phyloP scores from a whole-genome alignment of 1,140 invertebrate genomes.

The Heterodera schachtii region DNA sequence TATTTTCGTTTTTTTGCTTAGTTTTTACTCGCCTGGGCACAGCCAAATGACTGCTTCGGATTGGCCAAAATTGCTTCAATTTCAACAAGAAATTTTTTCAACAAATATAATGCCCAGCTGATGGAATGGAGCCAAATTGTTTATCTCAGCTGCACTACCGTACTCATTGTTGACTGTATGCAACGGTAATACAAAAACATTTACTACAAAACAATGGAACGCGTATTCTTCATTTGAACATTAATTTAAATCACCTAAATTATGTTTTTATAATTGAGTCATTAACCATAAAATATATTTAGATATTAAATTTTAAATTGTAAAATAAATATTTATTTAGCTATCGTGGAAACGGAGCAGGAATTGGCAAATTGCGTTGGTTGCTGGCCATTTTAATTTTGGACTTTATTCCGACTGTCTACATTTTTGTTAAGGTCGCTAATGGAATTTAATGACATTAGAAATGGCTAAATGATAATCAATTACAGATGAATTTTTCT shows the following conservation, averaged over 20 bases:
- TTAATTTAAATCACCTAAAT: no score
- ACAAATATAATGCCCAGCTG: neutral
- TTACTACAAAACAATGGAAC: no score
- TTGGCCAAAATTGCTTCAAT: neutral
- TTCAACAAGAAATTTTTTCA: neutral
- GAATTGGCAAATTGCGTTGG: neutral
- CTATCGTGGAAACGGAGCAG: neutral
- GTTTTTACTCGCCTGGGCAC: neutral
- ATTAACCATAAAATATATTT: neutral
- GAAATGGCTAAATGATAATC: no score
- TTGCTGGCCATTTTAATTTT: neutral
- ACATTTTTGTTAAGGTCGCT: neutral
- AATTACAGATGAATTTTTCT: no score
- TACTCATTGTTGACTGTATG: neutral
- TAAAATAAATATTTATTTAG: neutral
- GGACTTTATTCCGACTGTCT: neutral
- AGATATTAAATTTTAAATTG: neutral
- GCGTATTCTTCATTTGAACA: no score
- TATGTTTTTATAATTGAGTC: no score
- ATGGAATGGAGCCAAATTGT: constrained; percentile 14
- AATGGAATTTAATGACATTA: no score
- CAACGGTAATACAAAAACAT: neutral
- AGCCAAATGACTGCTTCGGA: constrained; percentile 5
- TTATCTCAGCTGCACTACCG: neutral
- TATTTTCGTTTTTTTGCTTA: neutral